Evolutionary conservation across 2,888 invertebrate species (phyloP), one percentile per base, ranked within the genome.

Genomic region (Pristionchus maxplancki): DNA sequence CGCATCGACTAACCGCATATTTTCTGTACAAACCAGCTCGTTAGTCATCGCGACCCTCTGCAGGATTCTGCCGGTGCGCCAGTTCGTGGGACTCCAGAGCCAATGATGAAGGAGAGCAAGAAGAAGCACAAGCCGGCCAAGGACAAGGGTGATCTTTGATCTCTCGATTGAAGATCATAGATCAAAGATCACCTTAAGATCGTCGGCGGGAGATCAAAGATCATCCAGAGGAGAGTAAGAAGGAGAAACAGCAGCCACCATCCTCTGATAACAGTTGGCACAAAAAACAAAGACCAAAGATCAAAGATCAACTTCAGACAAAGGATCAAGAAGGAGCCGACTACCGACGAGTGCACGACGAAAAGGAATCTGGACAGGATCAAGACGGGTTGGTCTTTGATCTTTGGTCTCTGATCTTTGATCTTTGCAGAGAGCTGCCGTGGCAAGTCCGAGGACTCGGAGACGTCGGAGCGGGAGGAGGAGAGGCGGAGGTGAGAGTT

Each of bases 151-250:
- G 58, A 58, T 58, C 58, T 58, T 58, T 58, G 58, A 58, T 58
- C 58, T 58, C 58, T 58, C 5, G 8, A 24, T 9, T 8, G 24
- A 58, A 58, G n/a, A n/a, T n/a, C n/a, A n/a, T n/a, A 58, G 58
- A 58, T 58, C 58, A 58, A 58, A 58, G 58, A 58, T 58, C 58
- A 40, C 5, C 17, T 6, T 1, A 4, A 71, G 67, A 71, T 17
- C 2, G 9, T 1, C 6, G 71, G 8, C 6, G 40, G 9, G 40
- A 74, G 71, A 74, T 37, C 34, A 74, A 40, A 40, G 40, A 31
- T 31, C 34, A 64, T 90, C 90, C 8, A 9, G 90, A 44, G 24
- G 89, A 85, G 44, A 44, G n/a, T n/a, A n/a, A 44, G 44, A 44
- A 44, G 44, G 44, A 44, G 44, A 44, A 44, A 11, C 44, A 44